phyloP scores from a whole-genome alignment of 2,797 vertebrate species.

The Eupleurogrammus muticus region DNA sequence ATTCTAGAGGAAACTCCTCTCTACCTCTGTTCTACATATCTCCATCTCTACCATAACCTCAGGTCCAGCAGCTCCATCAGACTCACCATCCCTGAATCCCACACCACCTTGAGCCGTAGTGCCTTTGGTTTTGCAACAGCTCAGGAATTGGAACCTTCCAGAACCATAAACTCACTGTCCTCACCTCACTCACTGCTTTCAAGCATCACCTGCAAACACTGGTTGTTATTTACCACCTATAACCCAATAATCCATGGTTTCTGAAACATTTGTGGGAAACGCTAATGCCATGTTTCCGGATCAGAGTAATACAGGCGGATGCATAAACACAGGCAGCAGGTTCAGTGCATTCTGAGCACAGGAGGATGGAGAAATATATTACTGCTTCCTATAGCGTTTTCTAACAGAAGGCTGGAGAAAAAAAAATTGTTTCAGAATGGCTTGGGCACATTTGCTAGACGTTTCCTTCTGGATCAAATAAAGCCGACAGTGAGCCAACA shows the following conservation, averaged over 20 bases:
- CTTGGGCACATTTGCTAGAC: background rate
- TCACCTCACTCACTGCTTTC: too few relatives aligned
- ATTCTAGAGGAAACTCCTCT: too few relatives aligned
- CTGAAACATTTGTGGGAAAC: background rate
- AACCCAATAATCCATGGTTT: slow-evolving; percentile 11
- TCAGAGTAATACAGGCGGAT: slow-evolving; percentile 12
- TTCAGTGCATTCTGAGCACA: slow-evolving; percentile 17
- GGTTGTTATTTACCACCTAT: too few relatives aligned
- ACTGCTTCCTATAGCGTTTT: slow-evolving; percentile 1
- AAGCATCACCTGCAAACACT: too few relatives aligned
- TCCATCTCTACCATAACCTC: too few relatives aligned
- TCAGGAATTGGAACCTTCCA: too few relatives aligned
- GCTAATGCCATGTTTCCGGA: background rate
- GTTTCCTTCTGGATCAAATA: slow-evolving; percentile 32
- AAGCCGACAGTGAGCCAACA: background rate
- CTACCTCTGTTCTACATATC: too few relatives aligned
- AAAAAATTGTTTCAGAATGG: slow-evolving; percentile 2
- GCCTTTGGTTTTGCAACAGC: too few relatives aligned
- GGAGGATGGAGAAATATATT: background rate
- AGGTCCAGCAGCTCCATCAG: too few relatives aligned
- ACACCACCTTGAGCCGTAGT: too few relatives aligned
- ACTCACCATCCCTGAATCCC: too few relatives aligned
- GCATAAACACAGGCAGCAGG: slow-evolving; percentile 11
- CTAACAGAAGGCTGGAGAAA: slow-evolving; percentile 4
- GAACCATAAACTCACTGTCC: too few relatives aligned